These are phyloP conservation scores for Hyphantria cunea DNA, from an alignment of 1,140 invertebrate species.

Conservation along the genomic window DNA sequence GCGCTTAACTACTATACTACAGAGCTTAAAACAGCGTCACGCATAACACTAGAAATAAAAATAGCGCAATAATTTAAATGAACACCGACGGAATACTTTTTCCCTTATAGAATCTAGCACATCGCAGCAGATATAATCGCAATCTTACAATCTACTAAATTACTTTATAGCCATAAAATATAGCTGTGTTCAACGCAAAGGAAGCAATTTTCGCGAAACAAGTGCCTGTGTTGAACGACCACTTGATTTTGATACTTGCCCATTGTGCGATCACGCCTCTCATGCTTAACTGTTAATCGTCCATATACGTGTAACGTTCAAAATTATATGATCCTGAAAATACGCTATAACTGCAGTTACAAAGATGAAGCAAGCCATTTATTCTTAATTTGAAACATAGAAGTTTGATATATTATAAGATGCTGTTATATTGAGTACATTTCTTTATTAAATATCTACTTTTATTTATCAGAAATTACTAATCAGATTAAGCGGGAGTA, in stretches of 20 bases:
- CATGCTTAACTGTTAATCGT: conserved; percentile 30
- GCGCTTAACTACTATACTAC: too few relatives aligned
- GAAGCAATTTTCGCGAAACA: conserved; percentile 35
- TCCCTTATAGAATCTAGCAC: conserved; percentile 34
- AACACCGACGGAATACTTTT: conserved; percentile 20
- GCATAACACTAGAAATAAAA: background rate
- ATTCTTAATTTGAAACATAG: too few relatives aligned
- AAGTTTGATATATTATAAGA: too few relatives aligned
- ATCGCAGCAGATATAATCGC: conserved; percentile 4
- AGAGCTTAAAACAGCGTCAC: background rate
- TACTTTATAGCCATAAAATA: conserved; percentile 33
- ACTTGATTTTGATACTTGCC: conserved; percentile 36
- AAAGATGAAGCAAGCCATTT: too few relatives aligned
- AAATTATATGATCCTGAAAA: background rate
- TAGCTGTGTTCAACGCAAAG: conserved; percentile 28
- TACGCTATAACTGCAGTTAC: too few relatives aligned
- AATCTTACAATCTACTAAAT: conserved; percentile 34
- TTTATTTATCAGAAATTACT: too few relatives aligned
- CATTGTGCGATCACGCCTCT: conserved; percentile 23
- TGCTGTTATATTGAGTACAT: too few relatives aligned
- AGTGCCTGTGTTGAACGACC: conserved; percentile 33
- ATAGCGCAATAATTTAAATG: conserved; percentile 2
- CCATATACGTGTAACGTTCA: conserved; percentile 11
- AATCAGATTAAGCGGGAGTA: too few relatives aligned
- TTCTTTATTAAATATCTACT: too few relatives aligned